These are phyloP conservation scores for Enteromius fasciolatus DNA, from an alignment of 2,797 vertebrate species.

Conservation along the genomic window DNA sequence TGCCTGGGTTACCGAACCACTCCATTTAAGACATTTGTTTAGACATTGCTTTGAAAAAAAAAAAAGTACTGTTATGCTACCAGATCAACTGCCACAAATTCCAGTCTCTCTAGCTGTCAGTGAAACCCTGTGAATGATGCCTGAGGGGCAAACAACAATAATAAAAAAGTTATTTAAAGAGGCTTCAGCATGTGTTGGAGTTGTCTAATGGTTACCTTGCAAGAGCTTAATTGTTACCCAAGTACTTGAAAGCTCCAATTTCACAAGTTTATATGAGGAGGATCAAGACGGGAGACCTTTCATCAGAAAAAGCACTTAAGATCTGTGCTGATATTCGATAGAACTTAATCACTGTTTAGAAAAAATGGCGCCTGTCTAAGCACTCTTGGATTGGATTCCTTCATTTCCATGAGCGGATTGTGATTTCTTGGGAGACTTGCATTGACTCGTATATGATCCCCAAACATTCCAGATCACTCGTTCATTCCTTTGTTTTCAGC, in stretches of 20 bases:
- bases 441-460: constrained; percentile 42
- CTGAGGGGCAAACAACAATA: constrained; percentile 37
- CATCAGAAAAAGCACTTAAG: constrained; percentile 69
- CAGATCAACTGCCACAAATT: constrained; percentile 49
- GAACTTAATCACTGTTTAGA: constrained; percentile 76
- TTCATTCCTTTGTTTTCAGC: constrained; percentile 68
- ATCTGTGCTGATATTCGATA: constrained; percentile 71
- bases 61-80: constrained; percentile 57
- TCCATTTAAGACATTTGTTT: constrained; percentile 70
- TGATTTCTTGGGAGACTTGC: constrained; percentile 41
- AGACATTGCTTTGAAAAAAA: constrained; percentile 51
- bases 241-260: constrained; percentile 66
- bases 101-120: constrained; percentile 55
- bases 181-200: constrained; percentile 62
- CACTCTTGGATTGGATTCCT: constrained; percentile 59
- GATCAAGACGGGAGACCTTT: constrained; percentile 61
- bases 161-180: constrained; percentile 18
- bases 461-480: constrained; percentile 60
- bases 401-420: constrained; percentile 30
- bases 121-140: constrained; percentile 42
- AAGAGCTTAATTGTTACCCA: constrained; percentile 57
- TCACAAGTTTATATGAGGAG: constrained; percentile 58
- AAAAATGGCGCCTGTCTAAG: constrained; percentile 70
- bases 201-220: constrained; percentile 75
- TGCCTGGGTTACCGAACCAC: constrained; percentile 59